Percentiles rank a stretch among this genome's conserved stretches.
Conservation (phyloP, 2,113 vertebrate genomes). For the Passer domesticus region DNA sequence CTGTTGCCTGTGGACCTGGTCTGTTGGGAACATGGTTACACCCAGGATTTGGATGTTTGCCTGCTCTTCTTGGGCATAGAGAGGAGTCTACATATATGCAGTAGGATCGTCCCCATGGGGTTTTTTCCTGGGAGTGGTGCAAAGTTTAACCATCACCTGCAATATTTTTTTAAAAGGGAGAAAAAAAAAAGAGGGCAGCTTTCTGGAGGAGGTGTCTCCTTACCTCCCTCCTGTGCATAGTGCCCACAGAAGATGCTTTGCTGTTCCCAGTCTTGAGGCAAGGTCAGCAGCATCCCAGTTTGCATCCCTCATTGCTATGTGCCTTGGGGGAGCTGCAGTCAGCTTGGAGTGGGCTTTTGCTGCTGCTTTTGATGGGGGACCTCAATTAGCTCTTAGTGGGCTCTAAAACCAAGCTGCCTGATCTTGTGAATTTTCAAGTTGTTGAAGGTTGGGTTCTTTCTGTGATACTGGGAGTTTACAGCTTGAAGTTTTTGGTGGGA, state of each 20-base stretch:
- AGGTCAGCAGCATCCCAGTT: background rate
- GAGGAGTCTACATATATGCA: background rate
- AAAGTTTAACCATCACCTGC: background rate
- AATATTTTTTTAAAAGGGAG: background rate
- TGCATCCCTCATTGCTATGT: background rate
- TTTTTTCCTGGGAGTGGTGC: background rate
- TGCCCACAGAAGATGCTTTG: background rate
- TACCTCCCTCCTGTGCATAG: background rate
- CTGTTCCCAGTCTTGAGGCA: background rate
- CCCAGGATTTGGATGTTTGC: background rate
- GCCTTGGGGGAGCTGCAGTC: background rate
- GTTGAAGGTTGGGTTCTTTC: background rate
- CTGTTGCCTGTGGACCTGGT: background rate
- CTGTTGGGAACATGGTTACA: background rate
- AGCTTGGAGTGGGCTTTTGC: background rate
- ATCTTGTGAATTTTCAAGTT: background rate
- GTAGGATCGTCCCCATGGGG: accelerated
- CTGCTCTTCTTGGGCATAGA: background rate
- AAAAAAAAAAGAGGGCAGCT: background rate
- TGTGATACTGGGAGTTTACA: background rate
- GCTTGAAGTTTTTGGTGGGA: background rate
- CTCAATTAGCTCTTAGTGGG: background rate
- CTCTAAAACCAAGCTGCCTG: background rate
- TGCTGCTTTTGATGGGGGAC: background rate
- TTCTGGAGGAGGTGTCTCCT: background rate